Evolutionary conservation across 2,797 vertebrate species (phyloP), one percentile per base, ranked within the genome.

Genomic region (Danio tinwini): DNA sequence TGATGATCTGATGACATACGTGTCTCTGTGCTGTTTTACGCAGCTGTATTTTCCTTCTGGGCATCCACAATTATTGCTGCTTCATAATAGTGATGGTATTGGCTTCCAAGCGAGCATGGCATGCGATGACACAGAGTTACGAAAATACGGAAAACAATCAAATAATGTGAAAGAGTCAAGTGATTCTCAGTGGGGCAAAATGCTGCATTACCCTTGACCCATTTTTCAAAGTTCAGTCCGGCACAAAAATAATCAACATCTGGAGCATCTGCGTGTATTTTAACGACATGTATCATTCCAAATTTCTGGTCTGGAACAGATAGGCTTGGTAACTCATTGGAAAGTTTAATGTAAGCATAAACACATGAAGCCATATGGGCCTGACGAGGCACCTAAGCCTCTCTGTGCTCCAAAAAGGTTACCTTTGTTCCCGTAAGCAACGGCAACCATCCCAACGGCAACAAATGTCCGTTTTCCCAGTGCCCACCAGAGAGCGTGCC

Each of bases 301-400:
- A 67, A 64, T 64, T 79, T 76, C 70, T 82, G 81, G 76, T 80
- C 77, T 84, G 77, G 77, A 76, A 80, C 67, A 70, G 47, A 71
- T 68, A 79, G 69, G 49, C 61, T 56, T 65, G 50, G 78, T 56
- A 80, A 80, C 50, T 80, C 78, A 73, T 80, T 73, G 78, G 78
- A 80, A 72, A 79, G 77, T 47, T 80, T 14, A 80, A 76, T 76
- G 55, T 76, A 76, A 76, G 73, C 83, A 78, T 55, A 75, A 81
- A 78, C 74, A 81, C 69, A 70, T 62, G 19, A 12, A 47, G 53
- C 56, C 79, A 85, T 77, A 74, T 85, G 80, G 75, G 78, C 68
- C 59, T 49, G 13, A 47, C 42, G 59, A 63, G 59, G 58, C 44
- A 53, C 69, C 42, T 67, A 61, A 65, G n/a, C 44, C 29, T 67